These are phyloP conservation scores for Pollenia amentaria DNA, from an alignment of 2,888 invertebrate species.

Conservation along the genomic window DNA sequence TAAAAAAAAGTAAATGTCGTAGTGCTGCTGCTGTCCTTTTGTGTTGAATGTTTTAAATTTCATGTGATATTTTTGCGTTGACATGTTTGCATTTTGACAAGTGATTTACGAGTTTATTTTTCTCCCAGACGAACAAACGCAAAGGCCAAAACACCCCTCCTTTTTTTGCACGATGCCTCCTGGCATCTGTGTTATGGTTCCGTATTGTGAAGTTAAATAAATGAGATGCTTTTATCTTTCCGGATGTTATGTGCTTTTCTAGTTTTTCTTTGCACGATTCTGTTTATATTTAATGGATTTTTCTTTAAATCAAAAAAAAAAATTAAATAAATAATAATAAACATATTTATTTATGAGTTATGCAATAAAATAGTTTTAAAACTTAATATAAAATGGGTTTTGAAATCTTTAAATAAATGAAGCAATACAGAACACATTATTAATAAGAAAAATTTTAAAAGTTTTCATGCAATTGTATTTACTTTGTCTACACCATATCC, in stretches of 20 bases:
- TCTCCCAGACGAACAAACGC: background rate
- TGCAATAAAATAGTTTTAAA: conserved; percentile 13
- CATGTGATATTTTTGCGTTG: conserved; percentile 73
- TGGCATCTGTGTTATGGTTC: conserved; percentile 60
- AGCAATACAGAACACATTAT: too few relatives aligned
- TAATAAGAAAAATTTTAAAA: background rate
- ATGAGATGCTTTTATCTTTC: conserved; percentile 66
- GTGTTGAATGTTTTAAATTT: conserved; percentile 58
- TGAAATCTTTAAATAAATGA: background rate
- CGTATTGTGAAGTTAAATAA: conserved; percentile 54
- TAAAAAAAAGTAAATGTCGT: conserved; percentile 14
- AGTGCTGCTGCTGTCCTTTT: conserved; percentile 47
- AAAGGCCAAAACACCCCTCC: conserved; percentile 48
- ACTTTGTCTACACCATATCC: too few relatives aligned
- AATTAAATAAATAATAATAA: conserved; percentile 19
- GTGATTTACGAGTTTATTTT: conserved; percentile 70
- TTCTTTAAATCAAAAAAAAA: background rate
- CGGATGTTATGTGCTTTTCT: conserved; percentile 56
- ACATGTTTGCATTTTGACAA: conserved; percentile 73
- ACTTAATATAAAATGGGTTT: background rate
- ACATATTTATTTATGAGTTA: conserved; percentile 5
- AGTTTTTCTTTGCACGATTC: background rate
- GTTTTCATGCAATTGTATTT: too few relatives aligned
- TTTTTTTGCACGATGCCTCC: conserved; percentile 37
- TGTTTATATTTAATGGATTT: conserved; percentile 49